Base-by-base conservation (phyloP, 1,140 invertebrate genomes). In the Papilio polyxenes region DNA sequence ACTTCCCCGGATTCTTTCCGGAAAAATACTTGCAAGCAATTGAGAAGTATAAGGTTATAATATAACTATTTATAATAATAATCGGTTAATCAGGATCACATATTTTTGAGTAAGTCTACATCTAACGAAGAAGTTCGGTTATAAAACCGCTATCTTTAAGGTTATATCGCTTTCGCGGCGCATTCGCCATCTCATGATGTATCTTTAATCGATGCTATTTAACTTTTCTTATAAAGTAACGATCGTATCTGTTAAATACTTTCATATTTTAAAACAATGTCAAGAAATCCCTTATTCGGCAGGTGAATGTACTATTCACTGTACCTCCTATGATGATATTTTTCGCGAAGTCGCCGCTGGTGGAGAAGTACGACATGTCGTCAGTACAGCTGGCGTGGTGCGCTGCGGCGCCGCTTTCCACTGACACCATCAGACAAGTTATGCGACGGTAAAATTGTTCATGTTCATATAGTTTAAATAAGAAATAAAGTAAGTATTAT, bases 261-360 rank as follows among this genome's bases (percentile, higher is more conserved):
- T 31, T 2, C 23, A 31, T 31, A 31, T 31, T 31, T 31, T 31
- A 31, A 31, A 31, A 31, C 23, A 56, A 56, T 17, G 15, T 56
- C 23, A 56, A 56, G 6, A 2, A 17, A 56, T 37, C 15, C 5
- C 17, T 7, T 40, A 72, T 72, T 37, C 40, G 78, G 37, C 75
- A 95, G 93, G 88, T 94, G 0, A 87, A 89, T 44, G 80, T 86
- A 0, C 53, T 90, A 20, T 75, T 93, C 77, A 81, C 90, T 5
- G 89, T 93, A 8, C 92, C 93, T 1, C 90, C 89, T 6, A 90
- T 92, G 81, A 90, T 90, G 6, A 84, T 91, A 44, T 87, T 89
- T 37, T 83, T 94, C 62, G 85, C 88, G 8, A 91, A 91, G 82
- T 87, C 83, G 17, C 88, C 88, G 2, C 75, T 90, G 49, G 85